A percentile compares a stretch with the other conserved stretches of the same genome.
These are phyloP conservation scores for Chaitophorus viminalis DNA, from an alignment of 2,888 invertebrate genomes.

Conservation along the genomic window DNA sequence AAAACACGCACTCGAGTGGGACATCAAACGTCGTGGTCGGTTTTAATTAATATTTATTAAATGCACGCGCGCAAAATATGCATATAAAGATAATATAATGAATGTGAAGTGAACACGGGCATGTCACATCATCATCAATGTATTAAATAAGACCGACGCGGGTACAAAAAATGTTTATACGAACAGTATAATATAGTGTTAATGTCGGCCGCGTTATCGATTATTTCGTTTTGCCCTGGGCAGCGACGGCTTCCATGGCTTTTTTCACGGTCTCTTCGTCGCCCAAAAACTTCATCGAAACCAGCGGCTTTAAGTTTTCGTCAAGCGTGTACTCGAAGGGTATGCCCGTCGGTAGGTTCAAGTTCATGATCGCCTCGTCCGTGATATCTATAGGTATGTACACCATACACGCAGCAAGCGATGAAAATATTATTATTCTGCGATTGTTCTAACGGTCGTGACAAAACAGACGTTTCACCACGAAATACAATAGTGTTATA, in stretches of 20 bases:
- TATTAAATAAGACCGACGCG: neutral
- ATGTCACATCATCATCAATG: neutral
- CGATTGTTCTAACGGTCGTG: too few relatives aligned
- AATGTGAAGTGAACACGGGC: neutral
- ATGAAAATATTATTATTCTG: slow-evolving; percentile 27
- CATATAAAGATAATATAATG: neutral
- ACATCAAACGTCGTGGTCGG: too few relatives aligned
- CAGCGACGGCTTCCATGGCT: slow-evolving; percentile 73
- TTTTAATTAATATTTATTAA: neutral
- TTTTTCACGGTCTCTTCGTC: slow-evolving; percentile 73
- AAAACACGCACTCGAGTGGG: too few relatives aligned
- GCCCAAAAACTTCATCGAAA: slow-evolving; percentile 73
- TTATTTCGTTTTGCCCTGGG: slow-evolving; percentile 73
- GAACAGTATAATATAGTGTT: neutral
- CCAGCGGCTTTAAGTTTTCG: slow-evolving; percentile 71
- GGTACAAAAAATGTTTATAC: neutral
- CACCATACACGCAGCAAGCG: slow-evolving; percentile 63
- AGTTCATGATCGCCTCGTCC: slow-evolving; percentile 73
- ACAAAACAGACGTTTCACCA: too few relatives aligned
- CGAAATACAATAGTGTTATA: too few relatives aligned
- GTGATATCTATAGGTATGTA: slow-evolving; percentile 69
- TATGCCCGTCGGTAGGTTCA: slow-evolving; percentile 75
- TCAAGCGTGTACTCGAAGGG: slow-evolving; percentile 74
- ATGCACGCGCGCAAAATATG: neutral
- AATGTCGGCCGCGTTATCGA: neutral